A percentile compares a stretch with the other conserved stretches of the same genome.
phyloP scores from a whole-genome alignment of 2,888 invertebrate species.

The Idaea aversata region DNA sequence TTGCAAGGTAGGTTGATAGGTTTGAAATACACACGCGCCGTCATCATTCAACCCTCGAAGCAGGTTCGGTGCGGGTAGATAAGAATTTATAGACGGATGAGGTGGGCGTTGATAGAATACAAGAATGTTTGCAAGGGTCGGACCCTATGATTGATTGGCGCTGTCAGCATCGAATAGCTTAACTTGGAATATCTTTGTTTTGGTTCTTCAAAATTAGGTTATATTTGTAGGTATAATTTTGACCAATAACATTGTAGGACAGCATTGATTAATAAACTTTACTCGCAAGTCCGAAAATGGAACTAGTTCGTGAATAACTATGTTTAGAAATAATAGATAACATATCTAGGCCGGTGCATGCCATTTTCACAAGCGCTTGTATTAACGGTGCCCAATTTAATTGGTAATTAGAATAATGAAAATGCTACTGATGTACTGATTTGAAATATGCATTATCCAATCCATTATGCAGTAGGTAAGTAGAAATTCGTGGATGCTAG shows the following conservation, averaged over 20 bases:
- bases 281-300: constrained; percentile 10
- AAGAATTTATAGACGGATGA: constrained; percentile 73
- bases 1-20: constrained; percentile 38
- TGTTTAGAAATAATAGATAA: constrained; percentile 44
- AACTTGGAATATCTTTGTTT: constrained; percentile 15
- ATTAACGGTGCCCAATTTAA: constrained; percentile 38
- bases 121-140: constrained; percentile 53
- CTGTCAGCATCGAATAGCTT: constrained; percentile 48
- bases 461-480: constrained; percentile 13
- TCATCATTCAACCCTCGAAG: constrained; percentile 65
- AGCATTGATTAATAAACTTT: background rate
- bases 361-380: constrained; percentile 45
- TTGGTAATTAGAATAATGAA: constrained; percentile 33
- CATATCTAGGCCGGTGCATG: constrained; percentile 53
- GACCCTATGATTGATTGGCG: constrained; percentile 66
- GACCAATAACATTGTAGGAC: background rate
- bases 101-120: constrained; percentile 67
- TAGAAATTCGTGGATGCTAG: constrained; percentile 33
- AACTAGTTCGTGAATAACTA: constrained; percentile 38
- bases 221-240: background rate
- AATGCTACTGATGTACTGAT: constrained; percentile 19
- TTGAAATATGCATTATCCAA: constrained; percentile 14
- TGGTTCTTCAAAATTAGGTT: constrained; percentile 13
- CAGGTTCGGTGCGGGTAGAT: constrained; percentile 58
- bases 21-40: constrained; percentile 56